A percentile compares a stretch with the other conserved stretches of the same genome.
Conservation (phyloP, 2,113 vertebrate species). For the Hiodon alosoides region DNA sequence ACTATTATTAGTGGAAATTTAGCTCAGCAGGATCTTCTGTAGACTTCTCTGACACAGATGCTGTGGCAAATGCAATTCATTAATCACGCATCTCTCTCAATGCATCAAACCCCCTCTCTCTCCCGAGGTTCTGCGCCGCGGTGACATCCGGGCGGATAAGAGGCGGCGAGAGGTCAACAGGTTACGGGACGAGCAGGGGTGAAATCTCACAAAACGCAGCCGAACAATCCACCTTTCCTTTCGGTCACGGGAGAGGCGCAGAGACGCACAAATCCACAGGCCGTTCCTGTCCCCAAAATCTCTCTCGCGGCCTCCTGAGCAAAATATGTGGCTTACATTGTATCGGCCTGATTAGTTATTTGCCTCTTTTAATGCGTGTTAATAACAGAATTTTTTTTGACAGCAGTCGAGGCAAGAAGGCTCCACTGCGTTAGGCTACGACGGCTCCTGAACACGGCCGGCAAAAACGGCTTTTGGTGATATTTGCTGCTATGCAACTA, state of each 20-base stretch:
- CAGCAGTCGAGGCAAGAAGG: slow-evolving; percentile 7
- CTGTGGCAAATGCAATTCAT: slow-evolving; percentile 70
- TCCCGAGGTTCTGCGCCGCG: background rate
- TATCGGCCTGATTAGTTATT: slow-evolving; percentile 29
- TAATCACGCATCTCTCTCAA: slow-evolving; percentile 68
- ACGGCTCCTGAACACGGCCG: slow-evolving; percentile 29
- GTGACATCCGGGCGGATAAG: slow-evolving; percentile 36
- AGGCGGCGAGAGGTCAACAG: slow-evolving; percentile 52
- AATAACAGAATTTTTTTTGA: slow-evolving; percentile 48
- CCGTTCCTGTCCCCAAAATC: slow-evolving; percentile 8
- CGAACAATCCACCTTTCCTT: slow-evolving; percentile 58
- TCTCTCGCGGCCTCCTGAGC: slow-evolving; percentile 15
- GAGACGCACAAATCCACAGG: slow-evolving; percentile 24
- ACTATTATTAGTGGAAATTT: slow-evolving; percentile 23
- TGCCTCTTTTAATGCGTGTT: slow-evolving; percentile 42
- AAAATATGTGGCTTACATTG: slow-evolving; percentile 45
- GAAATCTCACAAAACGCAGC: slow-evolving; percentile 57
- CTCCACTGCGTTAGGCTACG: slow-evolving; percentile 41
- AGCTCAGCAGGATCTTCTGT: slow-evolving; percentile 25
- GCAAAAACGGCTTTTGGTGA: slow-evolving; percentile 61
- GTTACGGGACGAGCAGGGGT: slow-evolving; percentile 36
- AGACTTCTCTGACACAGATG: slow-evolving; percentile 63
- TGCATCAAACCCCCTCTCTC: slow-evolving; percentile 56
- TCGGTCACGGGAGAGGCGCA: slow-evolving; percentile 43
- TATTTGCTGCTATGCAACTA: slow-evolving; percentile 61